These are phyloP conservation scores for Petroica traversi DNA, from an alignment of 2,113 vertebrate genomes.

Conservation along the genomic window DNA sequence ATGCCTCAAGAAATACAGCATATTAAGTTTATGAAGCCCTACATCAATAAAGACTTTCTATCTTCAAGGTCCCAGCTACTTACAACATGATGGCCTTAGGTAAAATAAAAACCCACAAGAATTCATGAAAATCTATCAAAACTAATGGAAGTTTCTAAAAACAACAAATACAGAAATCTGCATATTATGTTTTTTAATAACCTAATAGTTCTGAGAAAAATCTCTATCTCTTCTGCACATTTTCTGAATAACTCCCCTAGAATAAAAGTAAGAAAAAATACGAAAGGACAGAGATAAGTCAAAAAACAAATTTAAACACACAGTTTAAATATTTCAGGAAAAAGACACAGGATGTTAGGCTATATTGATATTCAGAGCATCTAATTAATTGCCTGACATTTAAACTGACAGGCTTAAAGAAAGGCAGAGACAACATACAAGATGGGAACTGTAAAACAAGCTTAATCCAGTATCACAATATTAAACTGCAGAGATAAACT, in stretches of 20 bases:
- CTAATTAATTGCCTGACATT: background rate
- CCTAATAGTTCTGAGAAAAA: background rate
- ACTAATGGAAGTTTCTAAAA: background rate
- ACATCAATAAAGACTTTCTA: background rate
- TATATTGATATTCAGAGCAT: background rate
- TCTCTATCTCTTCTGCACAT: background rate
- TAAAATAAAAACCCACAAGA: background rate
- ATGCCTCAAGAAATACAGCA: background rate
- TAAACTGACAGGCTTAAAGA: background rate
- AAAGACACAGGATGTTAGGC: background rate
- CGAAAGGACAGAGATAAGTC: fast-evolving
- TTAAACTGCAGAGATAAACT: background rate
- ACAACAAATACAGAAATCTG: background rate
- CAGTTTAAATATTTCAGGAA: background rate
- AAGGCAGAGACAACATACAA: background rate
- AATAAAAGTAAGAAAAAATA: background rate
- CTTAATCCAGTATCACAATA: background rate
- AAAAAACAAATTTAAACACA: background rate
- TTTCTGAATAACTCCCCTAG: background rate
- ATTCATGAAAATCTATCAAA: background rate
- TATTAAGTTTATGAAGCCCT: background rate
- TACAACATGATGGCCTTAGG: background rate
- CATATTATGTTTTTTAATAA: background rate
- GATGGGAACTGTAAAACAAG: background rate
- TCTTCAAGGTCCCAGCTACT: background rate